Evolutionary conservation across 2,888 invertebrate genomes (phyloP).

Genomic region (Eurois occulta): DNA sequence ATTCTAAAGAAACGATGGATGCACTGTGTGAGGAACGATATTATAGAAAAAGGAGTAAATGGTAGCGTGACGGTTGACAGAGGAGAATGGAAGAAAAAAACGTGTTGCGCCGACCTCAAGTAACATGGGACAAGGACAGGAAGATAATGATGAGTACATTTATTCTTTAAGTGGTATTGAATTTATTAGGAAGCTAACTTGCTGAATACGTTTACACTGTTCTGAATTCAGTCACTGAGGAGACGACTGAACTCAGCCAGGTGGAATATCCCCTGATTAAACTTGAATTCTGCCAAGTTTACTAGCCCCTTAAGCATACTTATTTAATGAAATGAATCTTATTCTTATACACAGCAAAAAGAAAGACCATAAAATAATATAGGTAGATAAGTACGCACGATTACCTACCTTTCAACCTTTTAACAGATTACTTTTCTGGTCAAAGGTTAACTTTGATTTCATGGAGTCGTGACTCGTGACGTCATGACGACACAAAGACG

Average conservation of each 20-base stretch:
- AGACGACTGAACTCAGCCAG: not conserved
- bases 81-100: no score
- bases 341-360: not conserved
- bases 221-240: no score
- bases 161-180: not conserved
- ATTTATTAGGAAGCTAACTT: no score
- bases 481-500: slow-evolving; percentile 62
- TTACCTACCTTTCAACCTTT: slow-evolving; percentile 34
- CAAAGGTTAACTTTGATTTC: slow-evolving; percentile 46
- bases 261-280: not conserved
- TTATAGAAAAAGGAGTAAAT: no score
- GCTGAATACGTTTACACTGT: no score
- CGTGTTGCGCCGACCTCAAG: no score
- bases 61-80: no score
- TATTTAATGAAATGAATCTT: not conserved
- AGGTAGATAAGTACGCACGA: slow-evolving; percentile 4
- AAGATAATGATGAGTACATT: not conserved
- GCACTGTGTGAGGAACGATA: no score
- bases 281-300: not conserved
- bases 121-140: no score
- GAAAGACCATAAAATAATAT: not conserved
- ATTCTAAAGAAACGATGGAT: no score
- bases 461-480: slow-evolving; percentile 36
- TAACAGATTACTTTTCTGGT: slow-evolving; percentile 24
- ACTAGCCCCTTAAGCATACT: not conserved